Conservation (phyloP, 1,140 invertebrate genomes). For the Drosophila repletoides region DNA sequence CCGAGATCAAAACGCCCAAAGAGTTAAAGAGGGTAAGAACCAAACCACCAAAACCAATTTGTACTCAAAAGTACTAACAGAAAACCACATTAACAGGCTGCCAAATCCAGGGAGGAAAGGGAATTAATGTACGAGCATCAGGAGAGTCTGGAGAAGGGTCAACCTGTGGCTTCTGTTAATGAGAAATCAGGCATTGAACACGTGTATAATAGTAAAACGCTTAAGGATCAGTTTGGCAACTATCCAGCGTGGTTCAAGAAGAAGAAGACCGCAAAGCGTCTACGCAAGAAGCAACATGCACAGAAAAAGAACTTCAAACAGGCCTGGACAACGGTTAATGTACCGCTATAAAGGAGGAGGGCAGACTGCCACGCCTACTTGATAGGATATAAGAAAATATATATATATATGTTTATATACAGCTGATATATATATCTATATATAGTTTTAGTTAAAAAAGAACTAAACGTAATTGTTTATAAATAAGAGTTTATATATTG, state of each 20-base stretch:
- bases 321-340: conserved; percentile 80
- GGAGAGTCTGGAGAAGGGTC: conserved; percentile 81
- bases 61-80: neutral
- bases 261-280: conserved; percentile 84
- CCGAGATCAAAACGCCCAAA: conserved; percentile 82
- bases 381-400: too few species aligned
- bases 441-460: conserved; percentile 49
- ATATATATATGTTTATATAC: too few species aligned
- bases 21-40: conserved; percentile 67
- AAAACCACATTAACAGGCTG: conserved; percentile 48
- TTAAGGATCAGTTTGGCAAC: conserved; percentile 86
- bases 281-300: conserved; percentile 83
- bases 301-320: conserved; percentile 82
- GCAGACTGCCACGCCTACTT: conserved; percentile 33
- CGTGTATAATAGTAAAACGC: conserved; percentile 85
- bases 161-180: conserved; percentile 78
- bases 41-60: too few species aligned
- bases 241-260: conserved; percentile 86
- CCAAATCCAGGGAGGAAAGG: conserved; percentile 71
- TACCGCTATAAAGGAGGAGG: conserved; percentile 57
- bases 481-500: conserved; percentile 49
- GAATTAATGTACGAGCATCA: conserved; percentile 61
- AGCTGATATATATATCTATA: too few species aligned
- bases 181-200: conserved; percentile 82
- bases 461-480: conserved; percentile 38